Evolutionary conservation across 2,113 vertebrate genomes (phyloP).

Genomic region (Ramphastos sulfuratus): DNA sequence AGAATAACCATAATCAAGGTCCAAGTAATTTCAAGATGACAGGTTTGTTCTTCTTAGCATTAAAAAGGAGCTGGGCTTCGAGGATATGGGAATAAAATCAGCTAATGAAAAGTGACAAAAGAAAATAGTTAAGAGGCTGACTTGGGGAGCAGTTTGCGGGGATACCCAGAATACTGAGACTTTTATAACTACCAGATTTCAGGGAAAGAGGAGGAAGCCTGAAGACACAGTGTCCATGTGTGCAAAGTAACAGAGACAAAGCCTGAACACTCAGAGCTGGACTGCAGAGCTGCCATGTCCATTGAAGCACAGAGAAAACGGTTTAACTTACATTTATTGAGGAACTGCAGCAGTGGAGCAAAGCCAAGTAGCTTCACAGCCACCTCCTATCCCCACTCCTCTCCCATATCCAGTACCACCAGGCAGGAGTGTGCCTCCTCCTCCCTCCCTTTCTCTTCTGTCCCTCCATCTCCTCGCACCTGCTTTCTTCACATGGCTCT

Average conservation of each 20-base stretch:
- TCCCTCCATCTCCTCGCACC: background rate
- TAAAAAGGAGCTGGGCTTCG: background rate
- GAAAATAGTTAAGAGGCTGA: background rate
- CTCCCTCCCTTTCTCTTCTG: background rate
- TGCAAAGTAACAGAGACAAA: background rate
- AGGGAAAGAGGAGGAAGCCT: background rate
- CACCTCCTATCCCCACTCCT: background rate
- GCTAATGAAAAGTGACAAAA: background rate
- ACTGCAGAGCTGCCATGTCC: background rate
- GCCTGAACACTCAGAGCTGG: background rate
- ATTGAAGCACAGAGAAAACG: background rate
- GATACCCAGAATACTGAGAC: background rate
- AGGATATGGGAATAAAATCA: background rate
- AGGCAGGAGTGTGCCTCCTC: background rate
- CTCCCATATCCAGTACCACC: background rate
- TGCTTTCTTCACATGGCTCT: background rate
- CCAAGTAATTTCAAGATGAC: background rate
- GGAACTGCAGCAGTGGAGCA: accelerated
- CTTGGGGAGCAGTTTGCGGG: background rate
- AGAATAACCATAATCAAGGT: background rate
- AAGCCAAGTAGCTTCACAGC: background rate
- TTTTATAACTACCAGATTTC: background rate
- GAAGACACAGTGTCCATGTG: background rate
- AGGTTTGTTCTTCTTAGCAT: background rate
- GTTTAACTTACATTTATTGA: accelerated